Evolutionary conservation across 2,888 invertebrate species (phyloP).

Genomic region (Steinernema hermaphroditum): DNA sequence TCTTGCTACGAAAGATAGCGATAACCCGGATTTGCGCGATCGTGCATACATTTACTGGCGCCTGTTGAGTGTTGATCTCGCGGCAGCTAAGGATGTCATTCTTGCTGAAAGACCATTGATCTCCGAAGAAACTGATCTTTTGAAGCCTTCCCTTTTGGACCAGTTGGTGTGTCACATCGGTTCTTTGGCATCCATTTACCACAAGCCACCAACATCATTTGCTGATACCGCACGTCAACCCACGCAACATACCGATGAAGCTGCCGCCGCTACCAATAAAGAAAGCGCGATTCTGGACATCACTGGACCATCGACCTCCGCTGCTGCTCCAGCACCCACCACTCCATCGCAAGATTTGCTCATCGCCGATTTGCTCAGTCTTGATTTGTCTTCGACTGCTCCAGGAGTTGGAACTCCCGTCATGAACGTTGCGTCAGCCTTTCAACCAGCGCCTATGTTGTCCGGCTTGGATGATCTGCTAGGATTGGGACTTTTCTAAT

Average conservation of each 20-base stretch:
- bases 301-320: neutral
- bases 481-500: constrained; percentile 23
- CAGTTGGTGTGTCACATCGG: constrained; percentile 98
- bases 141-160: constrained; percentile 94
- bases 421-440: neutral
- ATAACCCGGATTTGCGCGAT: constrained; percentile 96
- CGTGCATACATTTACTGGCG: constrained; percentile 99
- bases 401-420: constrained; percentile 39
- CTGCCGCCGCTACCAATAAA: neutral
- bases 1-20: constrained; percentile 76
- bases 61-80: constrained; percentile 94
- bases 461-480: neutral
- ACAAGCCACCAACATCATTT: constrained; percentile 97
- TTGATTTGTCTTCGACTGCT: constrained; percentile 80
- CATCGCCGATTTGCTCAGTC: constrained; percentile 91
- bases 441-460: neutral
- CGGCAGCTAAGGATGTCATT: constrained; percentile 98
- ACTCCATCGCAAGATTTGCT: constrained; percentile 84
- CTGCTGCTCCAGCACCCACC: constrained; percentile 59
- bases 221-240: constrained; percentile 78
- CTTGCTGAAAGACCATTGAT: constrained; percentile 97
- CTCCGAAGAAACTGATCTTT: constrained; percentile 94
- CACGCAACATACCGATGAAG: constrained; percentile 43
- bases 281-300: constrained; percentile 24
- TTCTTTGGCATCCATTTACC: constrained; percentile 94